These are phyloP conservation scores for Ciona savignyi DNA, from an alignment of 23 tunicate species.

Conservation along the genomic window DNA sequence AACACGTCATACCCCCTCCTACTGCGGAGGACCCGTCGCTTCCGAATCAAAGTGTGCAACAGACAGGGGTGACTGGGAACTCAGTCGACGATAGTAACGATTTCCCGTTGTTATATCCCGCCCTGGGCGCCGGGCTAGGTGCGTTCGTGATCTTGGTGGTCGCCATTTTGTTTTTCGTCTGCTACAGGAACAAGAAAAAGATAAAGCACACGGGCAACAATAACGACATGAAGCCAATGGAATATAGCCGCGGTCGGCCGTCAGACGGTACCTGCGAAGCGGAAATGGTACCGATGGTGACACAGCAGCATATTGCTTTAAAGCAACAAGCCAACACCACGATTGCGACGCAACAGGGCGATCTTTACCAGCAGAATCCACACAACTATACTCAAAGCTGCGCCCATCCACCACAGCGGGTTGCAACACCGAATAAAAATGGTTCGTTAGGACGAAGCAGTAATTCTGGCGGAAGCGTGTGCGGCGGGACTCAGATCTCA, in stretches of 20 bases:
- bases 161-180: slow-evolving; percentile 23
- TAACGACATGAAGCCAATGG: not conserved
- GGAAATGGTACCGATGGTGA: slow-evolving; percentile 22
- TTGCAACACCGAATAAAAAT: slow-evolving; percentile 41
- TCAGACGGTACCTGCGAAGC: not conserved
- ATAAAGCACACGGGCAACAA: slow-evolving; percentile 18
- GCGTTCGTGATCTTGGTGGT: slow-evolving; percentile 26
- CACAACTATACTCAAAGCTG: slow-evolving; percentile 14
- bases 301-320: not conserved
- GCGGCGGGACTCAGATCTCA: slow-evolving; percentile 22
- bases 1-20: not conserved
- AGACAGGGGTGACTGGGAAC: not conserved
- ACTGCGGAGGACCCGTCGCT: not conserved
- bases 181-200: slow-evolving; percentile 34
- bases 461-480: slow-evolving; percentile 49
- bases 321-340: not conserved
- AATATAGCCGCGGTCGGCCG: not conserved
- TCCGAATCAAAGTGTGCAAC: not conserved
- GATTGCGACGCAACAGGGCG: not conserved
- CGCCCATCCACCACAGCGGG: slow-evolving; percentile 6
- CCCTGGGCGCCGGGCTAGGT: slow-evolving; percentile 44
- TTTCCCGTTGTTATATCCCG: slow-evolving; percentile 42
- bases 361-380: not conserved
- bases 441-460: slow-evolving; percentile 62
- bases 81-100: slow-evolving; percentile 2